Evolutionary conservation across 2,888 invertebrate species (phyloP).

Genomic region (Amphipyra berbera): DNA sequence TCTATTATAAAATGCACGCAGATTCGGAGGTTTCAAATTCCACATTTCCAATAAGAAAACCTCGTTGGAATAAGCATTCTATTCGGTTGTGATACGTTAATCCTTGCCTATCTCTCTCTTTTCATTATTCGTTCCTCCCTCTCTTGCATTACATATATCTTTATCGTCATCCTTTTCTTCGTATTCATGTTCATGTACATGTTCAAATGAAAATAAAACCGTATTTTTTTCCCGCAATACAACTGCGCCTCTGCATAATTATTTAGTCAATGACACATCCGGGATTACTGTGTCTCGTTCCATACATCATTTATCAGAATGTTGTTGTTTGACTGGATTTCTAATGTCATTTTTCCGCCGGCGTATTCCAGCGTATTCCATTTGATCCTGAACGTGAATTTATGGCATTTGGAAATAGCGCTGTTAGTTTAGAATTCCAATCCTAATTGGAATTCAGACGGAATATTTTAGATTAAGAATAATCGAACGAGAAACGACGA

Average conservation of each 20-base stretch:
- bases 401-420: conserved; percentile 48
- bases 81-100: neutral
- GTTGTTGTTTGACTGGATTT: conserved; percentile 48
- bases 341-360: conserved; percentile 52
- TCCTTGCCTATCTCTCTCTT: neutral
- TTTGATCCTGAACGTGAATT: conserved; percentile 54
- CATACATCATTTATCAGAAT: conserved; percentile 52
- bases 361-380: conserved; percentile 37
- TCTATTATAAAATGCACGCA: too few relatives aligned
- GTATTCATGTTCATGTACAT: conserved; percentile 13
- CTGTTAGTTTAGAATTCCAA: conserved; percentile 28
- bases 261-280: conserved; percentile 51
- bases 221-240: conserved; percentile 28
- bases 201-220: conserved; percentile 36
- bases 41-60: neutral
- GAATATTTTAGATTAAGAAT: conserved; percentile 44
- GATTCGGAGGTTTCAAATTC: too few relatives aligned
- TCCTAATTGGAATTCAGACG: conserved; percentile 38
- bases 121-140: neutral
- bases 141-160: conserved; percentile 9
- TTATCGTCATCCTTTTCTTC: conserved; percentile 10
- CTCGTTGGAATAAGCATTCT: neutral
- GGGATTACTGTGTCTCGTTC: conserved; percentile 49
- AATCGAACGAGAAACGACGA: conserved; percentile 18
- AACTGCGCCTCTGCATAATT: conserved; percentile 43